phyloP scores from a whole-genome alignment of 2,888 invertebrate genomes.

The Cancer borealis region DNA sequence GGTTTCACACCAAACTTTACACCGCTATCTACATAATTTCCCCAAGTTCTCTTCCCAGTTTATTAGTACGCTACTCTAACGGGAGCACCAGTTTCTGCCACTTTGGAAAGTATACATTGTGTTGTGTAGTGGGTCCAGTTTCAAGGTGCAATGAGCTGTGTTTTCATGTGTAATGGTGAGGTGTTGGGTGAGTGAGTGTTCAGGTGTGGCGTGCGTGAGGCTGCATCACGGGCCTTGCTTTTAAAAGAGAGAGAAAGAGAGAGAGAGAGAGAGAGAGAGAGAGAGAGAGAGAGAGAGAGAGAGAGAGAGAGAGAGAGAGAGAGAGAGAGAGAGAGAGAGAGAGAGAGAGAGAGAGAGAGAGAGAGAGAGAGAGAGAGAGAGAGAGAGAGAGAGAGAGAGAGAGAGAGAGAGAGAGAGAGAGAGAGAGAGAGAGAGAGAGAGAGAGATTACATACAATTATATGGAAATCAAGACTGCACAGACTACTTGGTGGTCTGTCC shows the following conservation, averaged over 20 bases:
- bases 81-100: background rate
- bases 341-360: too few species aligned
- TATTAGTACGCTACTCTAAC: background rate
- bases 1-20: background rate
- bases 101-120: background rate
- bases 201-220: background rate
- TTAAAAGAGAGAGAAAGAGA: background rate
- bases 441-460: too few species aligned
- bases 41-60: background rate
- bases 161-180: background rate
- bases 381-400: too few species aligned
- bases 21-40: background rate
- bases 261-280: constrained; percentile 16
- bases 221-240: too few species aligned
- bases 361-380: too few species aligned
- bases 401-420: too few species aligned
- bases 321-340: background rate
- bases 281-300: constrained; percentile 20
- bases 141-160: background rate
- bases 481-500: too few species aligned
- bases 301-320: constrained; percentile 6
- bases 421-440: too few species aligned
- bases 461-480: too few species aligned
- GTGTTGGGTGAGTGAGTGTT: background rate
- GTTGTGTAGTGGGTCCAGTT: background rate